These are phyloP conservation scores for Gymnogyps californianus DNA, from an alignment of 2,113 vertebrate species.

Conservation along the genomic window DNA sequence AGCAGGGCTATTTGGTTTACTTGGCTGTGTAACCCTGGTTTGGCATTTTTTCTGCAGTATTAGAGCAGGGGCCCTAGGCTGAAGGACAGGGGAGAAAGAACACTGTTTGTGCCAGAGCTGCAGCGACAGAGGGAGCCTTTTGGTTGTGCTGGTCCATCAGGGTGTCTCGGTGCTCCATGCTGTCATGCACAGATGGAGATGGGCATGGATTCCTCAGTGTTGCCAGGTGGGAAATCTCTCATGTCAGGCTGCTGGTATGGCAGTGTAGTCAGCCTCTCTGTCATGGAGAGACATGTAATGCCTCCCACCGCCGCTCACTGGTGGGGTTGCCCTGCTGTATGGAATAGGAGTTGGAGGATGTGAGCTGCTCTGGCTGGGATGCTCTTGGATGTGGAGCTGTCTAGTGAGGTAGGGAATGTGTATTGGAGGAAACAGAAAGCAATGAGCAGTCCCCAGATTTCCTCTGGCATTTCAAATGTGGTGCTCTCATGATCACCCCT, in stretches of 20 bases:
- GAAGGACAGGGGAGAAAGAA: neutral
- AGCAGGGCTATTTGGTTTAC: neutral
- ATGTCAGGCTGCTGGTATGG: neutral
- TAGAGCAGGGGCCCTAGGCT: neutral
- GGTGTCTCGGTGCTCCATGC: neutral
- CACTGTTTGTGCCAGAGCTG: neutral
- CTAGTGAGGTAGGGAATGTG: neutral
- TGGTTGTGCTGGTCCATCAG: neutral
- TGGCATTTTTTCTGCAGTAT: neutral
- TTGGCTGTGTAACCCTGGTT: neutral
- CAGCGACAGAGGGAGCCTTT: neutral
- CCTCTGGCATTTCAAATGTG: neutral
- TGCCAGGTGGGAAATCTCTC: neutral
- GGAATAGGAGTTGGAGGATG: neutral
- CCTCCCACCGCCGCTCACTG: neutral
- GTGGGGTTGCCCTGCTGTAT: neutral
- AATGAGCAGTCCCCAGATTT: neutral
- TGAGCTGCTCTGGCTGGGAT: neutral
- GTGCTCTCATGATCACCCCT: neutral
- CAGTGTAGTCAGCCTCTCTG: neutral
- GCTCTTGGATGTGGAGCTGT: neutral
- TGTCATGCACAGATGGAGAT: neutral
- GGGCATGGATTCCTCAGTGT: accelerated
- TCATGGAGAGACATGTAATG: neutral
- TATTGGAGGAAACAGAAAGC: neutral